Conservation (phyloP, 2,113 vertebrate species). For the Plestiodon gilberti region DNA sequence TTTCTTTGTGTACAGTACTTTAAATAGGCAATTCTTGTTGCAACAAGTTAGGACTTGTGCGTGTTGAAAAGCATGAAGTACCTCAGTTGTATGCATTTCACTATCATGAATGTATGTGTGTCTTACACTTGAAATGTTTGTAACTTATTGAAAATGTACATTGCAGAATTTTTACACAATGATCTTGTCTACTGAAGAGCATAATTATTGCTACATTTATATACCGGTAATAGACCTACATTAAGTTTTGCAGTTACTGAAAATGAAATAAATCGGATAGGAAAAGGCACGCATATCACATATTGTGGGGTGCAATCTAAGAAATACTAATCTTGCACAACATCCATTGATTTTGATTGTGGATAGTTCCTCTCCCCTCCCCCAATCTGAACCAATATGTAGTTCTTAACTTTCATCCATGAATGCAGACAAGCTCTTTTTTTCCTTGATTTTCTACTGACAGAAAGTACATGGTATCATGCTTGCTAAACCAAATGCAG, state of each 20-base stretch:
- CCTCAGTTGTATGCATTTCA: background rate
- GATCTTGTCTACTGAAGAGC: too few relatives aligned
- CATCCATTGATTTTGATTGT: background rate
- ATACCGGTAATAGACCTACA: too few relatives aligned
- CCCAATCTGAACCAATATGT: background rate
- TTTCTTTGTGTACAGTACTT: conserved; percentile 26
- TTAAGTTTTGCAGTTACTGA: background rate
- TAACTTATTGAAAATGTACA: background rate
- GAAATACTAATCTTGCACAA: background rate
- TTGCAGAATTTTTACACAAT: conserved; percentile 6
- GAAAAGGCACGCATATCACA: too few relatives aligned
- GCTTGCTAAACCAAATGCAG: background rate
- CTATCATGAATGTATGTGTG: conserved; percentile 7
- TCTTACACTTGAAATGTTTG: background rate
- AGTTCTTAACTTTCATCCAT: background rate
- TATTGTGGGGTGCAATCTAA: too few relatives aligned
- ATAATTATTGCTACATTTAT: too few relatives aligned
- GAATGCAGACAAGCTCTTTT: background rate
- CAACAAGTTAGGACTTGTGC: background rate
- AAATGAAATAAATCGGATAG: background rate
- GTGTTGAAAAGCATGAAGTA: background rate
- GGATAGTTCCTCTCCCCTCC: background rate
- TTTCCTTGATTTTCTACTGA: background rate
- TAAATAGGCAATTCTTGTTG: background rate
- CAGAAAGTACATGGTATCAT: background rate